These are phyloP conservation scores for Drosophila gunungcola DNA, from an alignment of 1,140 invertebrate species.

Conservation along the genomic window DNA sequence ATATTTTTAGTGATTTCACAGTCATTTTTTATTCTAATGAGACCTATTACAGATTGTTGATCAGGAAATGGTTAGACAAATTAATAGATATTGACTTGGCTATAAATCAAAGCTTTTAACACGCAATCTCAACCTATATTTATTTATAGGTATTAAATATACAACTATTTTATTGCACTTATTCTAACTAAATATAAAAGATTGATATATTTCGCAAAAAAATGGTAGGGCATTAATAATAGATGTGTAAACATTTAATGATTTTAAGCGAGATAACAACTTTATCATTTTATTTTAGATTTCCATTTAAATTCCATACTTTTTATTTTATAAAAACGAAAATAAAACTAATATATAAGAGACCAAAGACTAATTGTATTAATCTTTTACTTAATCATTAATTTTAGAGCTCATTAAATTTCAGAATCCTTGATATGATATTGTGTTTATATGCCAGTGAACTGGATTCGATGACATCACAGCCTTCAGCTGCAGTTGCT, in stretches of 20 bases:
- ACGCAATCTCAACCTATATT: conserved; percentile 8
- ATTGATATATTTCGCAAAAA: conserved; percentile 8
- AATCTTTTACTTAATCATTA: too few relatives aligned
- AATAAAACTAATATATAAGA: too few relatives aligned
- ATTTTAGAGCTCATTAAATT: conserved; percentile 22
- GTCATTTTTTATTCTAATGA: background rate
- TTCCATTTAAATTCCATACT: too few relatives aligned
- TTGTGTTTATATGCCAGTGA: background rate
- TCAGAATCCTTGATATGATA: background rate
- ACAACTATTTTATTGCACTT: background rate
- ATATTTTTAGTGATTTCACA: background rate
- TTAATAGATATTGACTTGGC: conserved; percentile 19
- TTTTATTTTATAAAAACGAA: too few relatives aligned
- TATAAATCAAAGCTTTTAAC: background rate
- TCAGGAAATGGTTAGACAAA: conserved; percentile 16
- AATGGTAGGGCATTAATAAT: background rate
- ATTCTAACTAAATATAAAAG: background rate
- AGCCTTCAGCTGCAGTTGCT: conserved; percentile 20
- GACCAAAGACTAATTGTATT: too few relatives aligned
- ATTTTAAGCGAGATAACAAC: background rate
- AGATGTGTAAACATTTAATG: background rate
- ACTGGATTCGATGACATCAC: conserved; percentile 23
- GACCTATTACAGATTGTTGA: background rate
- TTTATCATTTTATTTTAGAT: too few relatives aligned
- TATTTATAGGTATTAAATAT: conserved; percentile 6